phyloP scores from a whole-genome alignment of 2,113 vertebrate genomes.

The Symphodus melops region DNA sequence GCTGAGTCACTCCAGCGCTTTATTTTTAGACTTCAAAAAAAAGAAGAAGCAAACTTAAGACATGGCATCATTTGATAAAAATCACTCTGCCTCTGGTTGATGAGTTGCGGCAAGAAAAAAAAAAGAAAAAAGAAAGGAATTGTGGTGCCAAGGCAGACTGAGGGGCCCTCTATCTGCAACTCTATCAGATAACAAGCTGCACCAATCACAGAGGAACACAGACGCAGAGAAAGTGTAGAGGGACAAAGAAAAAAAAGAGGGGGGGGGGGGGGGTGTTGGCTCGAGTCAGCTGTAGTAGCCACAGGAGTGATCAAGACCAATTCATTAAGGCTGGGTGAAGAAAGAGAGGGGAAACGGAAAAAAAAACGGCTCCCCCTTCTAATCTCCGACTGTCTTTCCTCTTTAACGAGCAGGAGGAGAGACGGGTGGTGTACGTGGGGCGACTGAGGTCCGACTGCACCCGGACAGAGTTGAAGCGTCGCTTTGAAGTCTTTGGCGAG shows the following conservation, averaged over 20 bases:
- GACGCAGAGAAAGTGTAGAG: conserved; percentile 30
- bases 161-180: conserved; percentile 58
- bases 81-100: conserved; percentile 71
- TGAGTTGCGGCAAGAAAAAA: conserved; percentile 66
- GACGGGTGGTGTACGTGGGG: conserved; percentile 94
- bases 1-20: conserved; percentile 57
- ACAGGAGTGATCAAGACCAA: conserved; percentile 69
- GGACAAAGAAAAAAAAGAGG: conserved; percentile 19
- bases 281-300: conserved; percentile 47
- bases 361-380: conserved; percentile 62
- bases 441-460: conserved; percentile 94
- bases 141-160: conserved; percentile 67
- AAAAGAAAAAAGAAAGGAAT: conserved; percentile 70
- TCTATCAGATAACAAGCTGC: conserved; percentile 72
- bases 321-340: conserved; percentile 67
- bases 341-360: conserved; percentile 39
- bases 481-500: conserved; percentile 99
- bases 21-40: conserved; percentile 68
- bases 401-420: conserved; percentile 90
- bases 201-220: conserved; percentile 68
- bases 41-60: conserved; percentile 62
- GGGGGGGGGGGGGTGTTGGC: background rate
- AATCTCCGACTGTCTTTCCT: conserved; percentile 66
- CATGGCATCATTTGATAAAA: conserved; percentile 77
- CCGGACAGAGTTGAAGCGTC: conserved; percentile 93